Evolutionary conservation across 2,113 vertebrate species (phyloP).

Genomic region (Bubo scandiacus): DNA sequence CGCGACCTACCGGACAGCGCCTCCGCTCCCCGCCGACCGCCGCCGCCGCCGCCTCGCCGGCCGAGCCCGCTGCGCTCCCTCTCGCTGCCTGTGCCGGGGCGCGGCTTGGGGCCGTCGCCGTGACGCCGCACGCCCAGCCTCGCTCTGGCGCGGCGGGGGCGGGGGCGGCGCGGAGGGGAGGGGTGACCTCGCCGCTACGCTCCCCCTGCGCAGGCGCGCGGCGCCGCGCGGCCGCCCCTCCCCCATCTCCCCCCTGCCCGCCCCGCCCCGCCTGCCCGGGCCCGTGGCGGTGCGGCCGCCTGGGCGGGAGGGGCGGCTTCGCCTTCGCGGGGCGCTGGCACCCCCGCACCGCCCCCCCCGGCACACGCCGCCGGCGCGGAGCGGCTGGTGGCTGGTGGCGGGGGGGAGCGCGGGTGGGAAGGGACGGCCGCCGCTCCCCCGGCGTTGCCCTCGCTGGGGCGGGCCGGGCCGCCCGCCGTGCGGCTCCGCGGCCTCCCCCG

Average conservation of each 20-base stretch:
- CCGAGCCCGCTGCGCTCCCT: slow-evolving; percentile 9
- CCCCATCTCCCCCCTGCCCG: background rate
- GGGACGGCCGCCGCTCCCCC: background rate
- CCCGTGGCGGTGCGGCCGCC: too few species aligned
- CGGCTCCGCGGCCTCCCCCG: background rate
- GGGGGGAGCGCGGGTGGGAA: background rate
- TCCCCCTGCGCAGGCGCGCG: background rate
- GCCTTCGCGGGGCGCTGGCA: background rate
- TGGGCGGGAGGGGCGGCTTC: background rate
- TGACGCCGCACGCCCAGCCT: slow-evolving; percentile 76
- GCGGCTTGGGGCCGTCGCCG: slow-evolving; percentile 74
- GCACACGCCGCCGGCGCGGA: background rate
- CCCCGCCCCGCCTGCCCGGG: too few species aligned
- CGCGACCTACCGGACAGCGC: background rate
- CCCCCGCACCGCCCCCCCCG: too few species aligned
- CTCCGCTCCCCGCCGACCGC: background rate
- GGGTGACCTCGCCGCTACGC: background rate
- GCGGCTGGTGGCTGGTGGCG: background rate
- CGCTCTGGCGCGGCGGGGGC: slow-evolving; percentile 59
- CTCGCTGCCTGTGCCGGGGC: slow-evolving; percentile 48
- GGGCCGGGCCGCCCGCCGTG: background rate
- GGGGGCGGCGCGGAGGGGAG: background rate
- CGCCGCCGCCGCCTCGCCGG: background rate
- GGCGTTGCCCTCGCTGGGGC: background rate
- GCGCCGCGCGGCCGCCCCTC: background rate